These are phyloP conservation scores for Cerastis rubricosa DNA, from an alignment of 2,888 invertebrate species.

Conservation along the genomic window DNA sequence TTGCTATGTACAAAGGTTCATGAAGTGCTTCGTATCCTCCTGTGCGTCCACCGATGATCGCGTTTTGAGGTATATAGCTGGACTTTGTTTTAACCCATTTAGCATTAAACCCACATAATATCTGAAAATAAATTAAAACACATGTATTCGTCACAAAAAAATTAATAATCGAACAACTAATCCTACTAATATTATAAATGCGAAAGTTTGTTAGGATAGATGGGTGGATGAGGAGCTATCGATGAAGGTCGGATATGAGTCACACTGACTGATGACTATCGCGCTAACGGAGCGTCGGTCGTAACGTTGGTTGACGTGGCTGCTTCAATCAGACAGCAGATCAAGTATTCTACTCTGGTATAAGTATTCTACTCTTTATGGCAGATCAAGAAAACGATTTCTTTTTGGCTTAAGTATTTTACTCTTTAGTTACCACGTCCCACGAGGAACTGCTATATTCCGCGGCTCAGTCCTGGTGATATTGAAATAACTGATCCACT, in stretches of 20 bases:
- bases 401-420: background rate
- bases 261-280: too few relatives aligned
- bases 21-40: slow-evolving; percentile 74
- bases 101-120: slow-evolving; percentile 77
- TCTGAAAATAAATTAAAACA: slow-evolving; percentile 66
- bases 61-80: slow-evolving; percentile 92
- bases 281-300: too few relatives aligned
- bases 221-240: too few relatives aligned
- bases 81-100: slow-evolving; percentile 89
- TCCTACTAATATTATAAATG: too few relatives aligned
- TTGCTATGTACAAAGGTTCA: slow-evolving; percentile 91
- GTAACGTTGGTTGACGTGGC: too few relatives aligned
- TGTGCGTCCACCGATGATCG: slow-evolving; percentile 91
- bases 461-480: background rate
- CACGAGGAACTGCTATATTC: background rate
- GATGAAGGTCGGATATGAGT: too few relatives aligned
- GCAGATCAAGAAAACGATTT: background rate
- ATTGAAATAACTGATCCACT: background rate
- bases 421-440: background rate
- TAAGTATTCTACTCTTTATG: background rate
- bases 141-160: background rate
- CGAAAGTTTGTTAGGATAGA: too few relatives aligned
- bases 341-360: background rate
- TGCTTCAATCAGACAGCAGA: background rate
- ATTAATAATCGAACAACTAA: too few relatives aligned